Evolutionary conservation across 2,797 vertebrate species (phyloP).

Genomic region (Calcarius lapponicus): DNA sequence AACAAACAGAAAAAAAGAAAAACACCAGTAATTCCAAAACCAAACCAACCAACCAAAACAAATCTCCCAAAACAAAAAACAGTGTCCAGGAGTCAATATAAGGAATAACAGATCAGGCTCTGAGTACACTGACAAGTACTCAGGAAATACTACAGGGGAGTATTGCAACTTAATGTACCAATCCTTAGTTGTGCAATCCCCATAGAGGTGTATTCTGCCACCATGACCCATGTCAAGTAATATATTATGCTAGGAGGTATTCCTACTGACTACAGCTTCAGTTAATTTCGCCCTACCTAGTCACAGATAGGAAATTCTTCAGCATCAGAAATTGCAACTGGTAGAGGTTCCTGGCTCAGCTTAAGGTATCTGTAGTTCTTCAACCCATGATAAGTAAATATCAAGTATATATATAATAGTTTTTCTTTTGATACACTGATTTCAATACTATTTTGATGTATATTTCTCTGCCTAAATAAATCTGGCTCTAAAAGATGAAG

Average conservation of each 20-base stretch:
- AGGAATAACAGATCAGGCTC: background rate
- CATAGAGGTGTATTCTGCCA: background rate
- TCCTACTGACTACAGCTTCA: background rate
- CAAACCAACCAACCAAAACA: background rate
- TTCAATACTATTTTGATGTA: background rate
- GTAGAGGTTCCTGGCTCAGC: background rate
- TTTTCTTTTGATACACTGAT: background rate
- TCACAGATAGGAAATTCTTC: conserved; percentile 1
- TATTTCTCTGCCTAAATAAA: conserved; percentile 14
- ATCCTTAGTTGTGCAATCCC: conserved; percentile 4
- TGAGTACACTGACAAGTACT: background rate
- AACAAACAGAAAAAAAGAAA: background rate
- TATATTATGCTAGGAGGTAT: conserved; percentile 9
- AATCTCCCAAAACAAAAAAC: background rate
- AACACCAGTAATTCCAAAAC: background rate
- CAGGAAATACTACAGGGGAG: conserved; percentile 22
- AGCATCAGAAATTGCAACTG: background rate
- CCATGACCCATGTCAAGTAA: conserved; percentile 11
- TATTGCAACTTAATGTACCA: conserved; percentile 40
- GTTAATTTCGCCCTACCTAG: background rate
- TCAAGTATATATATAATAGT: background rate
- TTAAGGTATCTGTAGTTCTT: background rate
- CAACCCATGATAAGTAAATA: background rate
- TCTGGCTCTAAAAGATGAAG: background rate
- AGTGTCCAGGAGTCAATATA: background rate